A percentile compares a stretch with the other conserved stretches of the same genome.
These are phyloP conservation scores for Rhorus exstirpatorius DNA, from an alignment of 2,888 invertebrate genomes.

Conservation along the genomic window DNA sequence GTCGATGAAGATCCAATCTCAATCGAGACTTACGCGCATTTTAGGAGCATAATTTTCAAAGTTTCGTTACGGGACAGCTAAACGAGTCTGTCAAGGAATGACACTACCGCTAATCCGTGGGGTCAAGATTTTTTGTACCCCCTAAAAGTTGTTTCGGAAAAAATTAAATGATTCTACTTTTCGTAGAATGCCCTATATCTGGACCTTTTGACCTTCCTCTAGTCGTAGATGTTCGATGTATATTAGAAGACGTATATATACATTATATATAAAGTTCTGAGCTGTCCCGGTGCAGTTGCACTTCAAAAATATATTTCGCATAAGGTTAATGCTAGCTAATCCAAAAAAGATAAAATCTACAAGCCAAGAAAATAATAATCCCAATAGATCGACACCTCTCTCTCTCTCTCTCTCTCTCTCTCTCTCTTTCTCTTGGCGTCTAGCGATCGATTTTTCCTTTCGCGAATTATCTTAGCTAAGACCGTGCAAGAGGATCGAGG, in stretches of 20 bases:
- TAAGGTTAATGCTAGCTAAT: slow-evolving; percentile 64
- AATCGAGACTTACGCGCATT: no score
- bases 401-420: slow-evolving; percentile 11
- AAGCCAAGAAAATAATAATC: slow-evolving; percentile 57
- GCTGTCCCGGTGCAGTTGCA: slow-evolving; percentile 10
- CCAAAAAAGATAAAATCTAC: slow-evolving; percentile 62
- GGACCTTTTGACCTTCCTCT: background rate
- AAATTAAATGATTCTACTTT: background rate
- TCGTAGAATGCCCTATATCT: background rate
- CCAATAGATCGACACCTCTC: slow-evolving; percentile 63
- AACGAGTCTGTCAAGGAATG: background rate
- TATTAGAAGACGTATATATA: background rate
- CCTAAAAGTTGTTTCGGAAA: background rate
- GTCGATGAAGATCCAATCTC: no score
- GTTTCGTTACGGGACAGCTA: background rate
- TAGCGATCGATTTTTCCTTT: slow-evolving; percentile 57
- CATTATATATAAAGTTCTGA: background rate
- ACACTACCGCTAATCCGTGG: no score
- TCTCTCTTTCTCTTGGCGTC: background rate
- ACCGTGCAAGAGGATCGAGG: slow-evolving; percentile 47
- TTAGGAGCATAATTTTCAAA: no score
- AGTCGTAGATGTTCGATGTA: background rate
- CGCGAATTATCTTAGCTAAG: slow-evolving; percentile 42
- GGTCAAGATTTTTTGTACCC: no score
- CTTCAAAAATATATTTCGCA: slow-evolving; percentile 9